Percentiles rank a stretch among this genome's conserved stretches.
Evolutionary conservation across 2,888 invertebrate genomes (phyloP).

Genomic region (Bibio marci): DNA sequence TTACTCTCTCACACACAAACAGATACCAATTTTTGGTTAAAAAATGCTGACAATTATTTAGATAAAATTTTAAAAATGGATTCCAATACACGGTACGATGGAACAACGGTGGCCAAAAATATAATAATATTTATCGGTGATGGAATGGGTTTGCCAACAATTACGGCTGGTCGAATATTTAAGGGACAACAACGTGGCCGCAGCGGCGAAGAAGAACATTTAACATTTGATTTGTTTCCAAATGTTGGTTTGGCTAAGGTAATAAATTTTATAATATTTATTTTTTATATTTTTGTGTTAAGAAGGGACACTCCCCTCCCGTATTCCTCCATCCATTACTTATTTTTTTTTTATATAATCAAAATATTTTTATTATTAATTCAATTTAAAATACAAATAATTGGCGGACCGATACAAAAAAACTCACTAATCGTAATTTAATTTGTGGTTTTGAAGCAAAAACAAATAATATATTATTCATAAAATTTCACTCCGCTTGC

Average conservation of each 20-base stretch:
- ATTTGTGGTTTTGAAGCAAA: too few species aligned
- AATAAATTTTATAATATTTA: conserved; percentile 5
- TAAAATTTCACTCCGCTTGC: too few species aligned
- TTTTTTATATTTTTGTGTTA: neutral
- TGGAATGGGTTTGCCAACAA: conserved; percentile 47
- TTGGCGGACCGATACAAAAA: too few species aligned
- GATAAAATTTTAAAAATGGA: conserved; percentile 25
- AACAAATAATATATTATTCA: too few species aligned
- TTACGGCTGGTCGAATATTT: conserved; percentile 44
- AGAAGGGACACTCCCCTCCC: neutral
- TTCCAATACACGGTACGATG: conserved; percentile 15
- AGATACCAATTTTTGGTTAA: conserved; percentile 23
- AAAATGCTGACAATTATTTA: conserved; percentile 18
- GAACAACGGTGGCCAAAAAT: conserved; percentile 34
- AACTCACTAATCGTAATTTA: too few species aligned
- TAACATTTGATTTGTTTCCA: conserved; percentile 43
- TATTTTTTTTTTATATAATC: neutral
- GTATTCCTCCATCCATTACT: too few species aligned
- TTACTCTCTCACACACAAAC: conserved; percentile 15
- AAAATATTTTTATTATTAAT: too few species aligned
- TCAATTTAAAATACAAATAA: too few species aligned
- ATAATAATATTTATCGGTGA: conserved; percentile 48
- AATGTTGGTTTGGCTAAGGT: conserved; percentile 44
- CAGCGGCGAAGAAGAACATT: conserved; percentile 38
- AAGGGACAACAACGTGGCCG: conserved; percentile 34